A percentile compares a stretch with the other conserved stretches of the same genome.
Conservation (phyloP, 2,797 vertebrate species). For the Dipus sagitta region DNA sequence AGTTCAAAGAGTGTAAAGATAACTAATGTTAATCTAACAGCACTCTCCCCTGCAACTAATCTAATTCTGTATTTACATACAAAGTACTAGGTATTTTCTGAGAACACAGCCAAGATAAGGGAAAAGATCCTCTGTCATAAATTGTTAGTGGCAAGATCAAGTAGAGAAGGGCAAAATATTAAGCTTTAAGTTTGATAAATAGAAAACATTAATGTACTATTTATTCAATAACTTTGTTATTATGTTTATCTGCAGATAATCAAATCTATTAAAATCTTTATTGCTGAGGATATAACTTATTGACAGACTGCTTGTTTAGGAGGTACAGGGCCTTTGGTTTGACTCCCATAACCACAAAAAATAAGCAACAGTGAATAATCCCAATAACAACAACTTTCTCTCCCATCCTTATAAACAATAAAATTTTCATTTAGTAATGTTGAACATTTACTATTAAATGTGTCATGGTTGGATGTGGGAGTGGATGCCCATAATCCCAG, state of each 20-base stretch:
- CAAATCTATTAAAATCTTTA: conserved; percentile 54
- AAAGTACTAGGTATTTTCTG: conserved; percentile 32
- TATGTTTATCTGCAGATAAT: conserved; percentile 6
- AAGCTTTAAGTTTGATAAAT: conserved; percentile 68
- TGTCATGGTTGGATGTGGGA: neutral
- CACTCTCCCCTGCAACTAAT: neutral
- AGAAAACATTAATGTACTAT: conserved; percentile 40
- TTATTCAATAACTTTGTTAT: conserved; percentile 21
- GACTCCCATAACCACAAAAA: neutral
- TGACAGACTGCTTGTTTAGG: neutral
- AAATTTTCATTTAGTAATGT: neutral
- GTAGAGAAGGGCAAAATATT: conserved; percentile 65
- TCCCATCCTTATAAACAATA: neutral
- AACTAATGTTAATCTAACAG: neutral
- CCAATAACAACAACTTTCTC: neutral
- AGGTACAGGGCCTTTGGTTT: neutral
- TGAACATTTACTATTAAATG: neutral
- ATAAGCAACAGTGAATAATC: neutral
- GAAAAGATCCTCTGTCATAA: conserved; percentile 65
- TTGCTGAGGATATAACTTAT: neutral
- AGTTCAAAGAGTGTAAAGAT: conserved; percentile 70
- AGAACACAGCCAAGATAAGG: conserved; percentile 40
- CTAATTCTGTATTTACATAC: neutral
- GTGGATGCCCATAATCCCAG: neutral
- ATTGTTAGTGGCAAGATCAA: conserved; percentile 65